Base-by-base conservation (phyloP, 1,140 invertebrate genomes). In the Pentalonia nigronervosa region DNA sequence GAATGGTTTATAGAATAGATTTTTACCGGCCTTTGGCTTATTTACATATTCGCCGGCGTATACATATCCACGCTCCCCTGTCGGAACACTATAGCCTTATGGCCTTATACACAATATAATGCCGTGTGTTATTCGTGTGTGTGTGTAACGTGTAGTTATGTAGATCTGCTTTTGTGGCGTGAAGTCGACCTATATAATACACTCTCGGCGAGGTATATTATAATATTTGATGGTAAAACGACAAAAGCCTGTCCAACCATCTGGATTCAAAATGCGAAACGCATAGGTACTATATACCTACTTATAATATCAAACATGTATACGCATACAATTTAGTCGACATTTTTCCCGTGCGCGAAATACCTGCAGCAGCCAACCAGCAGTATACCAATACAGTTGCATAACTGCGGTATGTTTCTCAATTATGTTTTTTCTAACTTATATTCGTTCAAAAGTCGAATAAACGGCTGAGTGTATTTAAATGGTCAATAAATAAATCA, bases 141-240 rank as follows among this genome's bases (percentile, higher is more conserved):
- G n/a, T 76, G 30, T 7, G 14, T 67, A 67, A 67, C 6, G 14
- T 76, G 14, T 76, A n/a, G 60, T 76, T n/a, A 76, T 76, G 60
- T 76, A 76, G 60, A 76, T 76, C 60, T n/a, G 14, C n/a, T 76
- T 76, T 76, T 14, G 14, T 30, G 60, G 60, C 14, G 60, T 6
- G 60, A 76, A 17, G 4, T 76, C 60, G 60, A 67, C 60, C 60
- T 76, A n/a, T 76, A 76, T n/a, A 76, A n/a, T 76, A 76, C 30
- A n/a, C 14, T 76, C 4, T 34, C 60, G 14, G n/a, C n/a, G 60
- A 76, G n/a, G 60, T n/a, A n/a, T 76, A n/a, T 76, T 76, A 17
- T 76, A 67, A 67, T 67, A 67, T 67, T 67, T 67, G 60, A n/a
- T 67, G 60, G 60, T n/a, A 67, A 67, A 67, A 76, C 30, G 60